A percentile compares a stretch with the other conserved stretches of the same genome.
Evolutionary conservation across 1,140 invertebrate species (phyloP).

Genomic region (Gryllus bimaculatus): DNA sequence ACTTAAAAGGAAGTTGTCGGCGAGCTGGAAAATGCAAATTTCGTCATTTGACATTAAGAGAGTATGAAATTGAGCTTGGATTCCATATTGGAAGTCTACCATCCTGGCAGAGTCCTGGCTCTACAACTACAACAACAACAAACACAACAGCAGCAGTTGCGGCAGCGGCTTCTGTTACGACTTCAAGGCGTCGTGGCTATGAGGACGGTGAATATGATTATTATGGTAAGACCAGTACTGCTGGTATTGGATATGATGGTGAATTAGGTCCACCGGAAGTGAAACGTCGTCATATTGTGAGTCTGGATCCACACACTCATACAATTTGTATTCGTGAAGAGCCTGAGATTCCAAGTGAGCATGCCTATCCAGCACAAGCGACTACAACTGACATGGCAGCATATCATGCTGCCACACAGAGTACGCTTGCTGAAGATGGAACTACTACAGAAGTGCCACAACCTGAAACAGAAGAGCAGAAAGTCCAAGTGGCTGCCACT

Average conservation of each 20-base stretch:
- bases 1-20: constrained; percentile 61
- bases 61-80: constrained; percentile 34
- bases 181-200: not conserved
- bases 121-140: not conserved
- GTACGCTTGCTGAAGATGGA: constrained; percentile 41
- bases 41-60: constrained; percentile 41
- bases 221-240: not conserved
- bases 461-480: constrained; percentile 62
- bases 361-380: not conserved
- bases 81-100: not conserved
- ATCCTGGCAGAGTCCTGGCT: not conserved
- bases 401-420: constrained; percentile 11
- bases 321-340: not conserved
- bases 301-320: not conserved
- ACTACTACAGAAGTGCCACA: constrained; percentile 49
- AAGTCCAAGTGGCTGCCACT: constrained; percentile 46
- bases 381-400: not conserved
- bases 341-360: not conserved
- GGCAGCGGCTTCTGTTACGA: not conserved
- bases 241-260: constrained; percentile 6
- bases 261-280: constrained; percentile 12
- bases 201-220: constrained; percentile 1
- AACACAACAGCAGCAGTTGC: not conserved
- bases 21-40: constrained; percentile 44
- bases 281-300: constrained; percentile 3